Evolutionary conservation across 2,888 invertebrate genomes (phyloP).

Genomic region (Dorcus parallelipipedus): DNA sequence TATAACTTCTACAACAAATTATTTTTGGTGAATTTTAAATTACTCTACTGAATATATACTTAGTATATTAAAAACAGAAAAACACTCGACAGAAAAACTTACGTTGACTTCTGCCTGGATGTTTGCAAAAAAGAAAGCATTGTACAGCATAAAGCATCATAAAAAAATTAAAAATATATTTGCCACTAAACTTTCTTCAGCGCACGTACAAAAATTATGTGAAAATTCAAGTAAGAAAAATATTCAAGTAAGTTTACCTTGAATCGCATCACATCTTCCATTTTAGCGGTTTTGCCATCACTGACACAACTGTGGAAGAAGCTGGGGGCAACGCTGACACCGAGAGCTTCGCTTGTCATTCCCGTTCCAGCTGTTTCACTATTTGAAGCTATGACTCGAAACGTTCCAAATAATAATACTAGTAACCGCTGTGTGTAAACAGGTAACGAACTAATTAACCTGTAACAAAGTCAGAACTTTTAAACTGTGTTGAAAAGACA

Average conservation of each 20-base stretch:
- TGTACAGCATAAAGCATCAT: conserved; percentile 45
- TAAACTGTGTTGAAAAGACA: too few relatives aligned
- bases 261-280: conserved; percentile 93
- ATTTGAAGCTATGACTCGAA: conserved; percentile 90
- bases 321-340: conserved; percentile 92
- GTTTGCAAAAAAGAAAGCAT: conserved; percentile 51
- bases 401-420: conserved; percentile 95
- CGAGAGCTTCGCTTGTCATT: conserved; percentile 93
- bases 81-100: conserved; percentile 50
- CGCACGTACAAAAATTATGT: not conserved
- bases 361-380: conserved; percentile 86
- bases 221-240: not conserved
- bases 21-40: not conserved
- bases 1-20: not conserved
- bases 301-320: conserved; percentile 96
- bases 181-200: not conserved
- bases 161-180: conserved; percentile 4
- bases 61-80: not conserved
- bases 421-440: conserved; percentile 88
- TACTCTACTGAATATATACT: not conserved
- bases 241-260: conserved; percentile 61
- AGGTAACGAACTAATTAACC: conserved; percentile 84
- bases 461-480: conserved; percentile 41
- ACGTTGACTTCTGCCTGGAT: conserved; percentile 69
- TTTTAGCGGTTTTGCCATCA: conserved; percentile 90